Evolutionary conservation across 2,797 vertebrate genomes (phyloP).

Genomic region (Botia almorhae): DNA sequence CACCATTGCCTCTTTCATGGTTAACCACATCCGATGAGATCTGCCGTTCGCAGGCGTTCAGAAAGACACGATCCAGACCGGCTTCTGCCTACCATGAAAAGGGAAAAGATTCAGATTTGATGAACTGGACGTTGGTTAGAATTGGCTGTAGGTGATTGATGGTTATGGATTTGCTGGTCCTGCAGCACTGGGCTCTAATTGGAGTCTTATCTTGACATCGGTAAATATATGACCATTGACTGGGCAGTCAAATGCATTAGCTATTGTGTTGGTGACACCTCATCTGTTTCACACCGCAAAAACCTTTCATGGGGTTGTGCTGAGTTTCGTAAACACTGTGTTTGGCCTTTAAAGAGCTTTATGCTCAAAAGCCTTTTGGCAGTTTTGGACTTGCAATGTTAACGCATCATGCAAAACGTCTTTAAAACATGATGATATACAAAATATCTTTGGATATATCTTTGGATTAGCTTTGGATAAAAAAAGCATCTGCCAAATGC

Average conservation of each 20-base stretch:
- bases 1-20: slow-evolving; percentile 9
- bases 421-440: too few relatives aligned
- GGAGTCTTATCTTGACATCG: slow-evolving; percentile 71
- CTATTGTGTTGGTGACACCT: slow-evolving; percentile 63
- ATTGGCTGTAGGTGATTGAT: slow-evolving; percentile 55
- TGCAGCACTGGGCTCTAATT: slow-evolving; percentile 69
- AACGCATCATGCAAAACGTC: too few relatives aligned
- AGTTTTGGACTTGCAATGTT: background rate
- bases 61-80: slow-evolving; percentile 28
- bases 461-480: too few relatives aligned
- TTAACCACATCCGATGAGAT: slow-evolving; percentile 52
- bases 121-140: slow-evolving; percentile 46
- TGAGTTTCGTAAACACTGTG: background rate
- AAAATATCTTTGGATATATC: too few relatives aligned
- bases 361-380: background rate
- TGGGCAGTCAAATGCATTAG: slow-evolving; percentile 72
- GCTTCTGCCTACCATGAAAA: slow-evolving; percentile 5
- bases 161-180: slow-evolving; percentile 65
- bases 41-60: slow-evolving; percentile 41
- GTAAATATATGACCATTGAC: slow-evolving; percentile 73
- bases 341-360: slow-evolving; percentile 14
- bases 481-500: too few relatives aligned
- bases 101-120: slow-evolving; percentile 20
- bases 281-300: slow-evolving; percentile 69
- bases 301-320: background rate